Percentiles rank a stretch among this genome's conserved stretches.
Evolutionary conservation across 2,113 vertebrate species (phyloP).

Genomic region (Xiphorhynchus elegans): DNA sequence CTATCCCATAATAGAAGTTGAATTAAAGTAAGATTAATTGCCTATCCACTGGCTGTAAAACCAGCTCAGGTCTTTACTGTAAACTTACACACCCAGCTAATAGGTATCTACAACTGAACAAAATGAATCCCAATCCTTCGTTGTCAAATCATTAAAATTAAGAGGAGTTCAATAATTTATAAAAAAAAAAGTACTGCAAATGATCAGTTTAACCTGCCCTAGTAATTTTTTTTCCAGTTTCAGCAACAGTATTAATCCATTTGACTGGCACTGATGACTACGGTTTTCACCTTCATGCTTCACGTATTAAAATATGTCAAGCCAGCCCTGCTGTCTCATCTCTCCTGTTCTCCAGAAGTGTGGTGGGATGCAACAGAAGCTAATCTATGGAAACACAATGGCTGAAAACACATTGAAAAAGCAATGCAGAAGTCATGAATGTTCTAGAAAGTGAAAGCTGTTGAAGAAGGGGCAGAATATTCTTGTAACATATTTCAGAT

Average conservation of each 20-base stretch:
- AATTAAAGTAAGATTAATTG: conserved; percentile 37
- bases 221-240: background rate
- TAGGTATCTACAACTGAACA: background rate
- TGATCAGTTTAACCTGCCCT: background rate
- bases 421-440: conserved; percentile 7
- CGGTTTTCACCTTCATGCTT: background rate
- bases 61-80: background rate
- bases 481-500: background rate
- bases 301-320: background rate
- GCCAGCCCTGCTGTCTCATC: background rate
- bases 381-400: conserved; percentile 41
- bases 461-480: conserved; percentile 14
- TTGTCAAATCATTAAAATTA: background rate
- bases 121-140: background rate
- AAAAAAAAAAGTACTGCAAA: background rate
- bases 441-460: conserved; percentile 3
- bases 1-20: background rate
- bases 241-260: background rate
- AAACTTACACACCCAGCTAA: background rate
- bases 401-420: conserved; percentile 45
- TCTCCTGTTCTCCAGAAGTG: background rate
- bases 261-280: background rate
- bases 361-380: conserved; percentile 23
- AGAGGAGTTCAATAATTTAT: background rate
- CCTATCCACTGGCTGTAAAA: background rate